Evolutionary conservation across 30 jellyfish, hydroid and myxozoan species (phyloP).

Genomic region (Cassiopea xamachana): DNA sequence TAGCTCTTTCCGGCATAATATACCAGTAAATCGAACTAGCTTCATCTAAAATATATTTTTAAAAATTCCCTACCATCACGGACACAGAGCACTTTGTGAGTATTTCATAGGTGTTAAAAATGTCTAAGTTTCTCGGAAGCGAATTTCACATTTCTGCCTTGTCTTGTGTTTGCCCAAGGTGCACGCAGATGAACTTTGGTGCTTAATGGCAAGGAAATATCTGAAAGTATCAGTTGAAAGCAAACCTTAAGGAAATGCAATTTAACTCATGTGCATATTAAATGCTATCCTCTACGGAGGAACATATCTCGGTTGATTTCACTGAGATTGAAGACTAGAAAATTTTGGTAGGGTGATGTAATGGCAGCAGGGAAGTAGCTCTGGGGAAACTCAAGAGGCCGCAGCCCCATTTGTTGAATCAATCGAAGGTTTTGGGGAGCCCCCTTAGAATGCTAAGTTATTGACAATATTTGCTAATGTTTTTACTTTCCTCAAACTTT

Average conservation of each 20-base stretch:
- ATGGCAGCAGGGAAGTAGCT: too few species aligned
- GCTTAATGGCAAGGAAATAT: conserved; percentile 1
- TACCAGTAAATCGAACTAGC: too few species aligned
- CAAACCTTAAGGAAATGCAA: not conserved
- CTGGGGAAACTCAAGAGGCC: too few species aligned
- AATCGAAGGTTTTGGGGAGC: too few species aligned
- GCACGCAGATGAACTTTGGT: not conserved
- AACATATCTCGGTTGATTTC: not conserved
- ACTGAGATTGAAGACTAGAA: not conserved
- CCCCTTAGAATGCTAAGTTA: too few species aligned
- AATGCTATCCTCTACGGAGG: not conserved
- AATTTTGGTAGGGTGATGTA: too few species aligned
- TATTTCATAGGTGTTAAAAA: not conserved
- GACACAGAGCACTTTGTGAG: not conserved
- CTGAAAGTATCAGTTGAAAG: not conserved
- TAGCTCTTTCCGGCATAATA: not conserved
- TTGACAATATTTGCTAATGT: too few species aligned
- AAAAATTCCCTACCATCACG: not conserved
- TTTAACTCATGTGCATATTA: not conserved
- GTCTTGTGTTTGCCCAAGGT: not conserved
- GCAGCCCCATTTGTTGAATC: too few species aligned
- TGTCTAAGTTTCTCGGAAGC: not conserved
- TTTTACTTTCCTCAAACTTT: too few species aligned
- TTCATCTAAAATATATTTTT: not conserved
- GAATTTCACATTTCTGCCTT: not conserved